Evolutionary conservation across 1,140 invertebrate species (phyloP).

Genomic region (Drosophila tropicalis): DNA sequence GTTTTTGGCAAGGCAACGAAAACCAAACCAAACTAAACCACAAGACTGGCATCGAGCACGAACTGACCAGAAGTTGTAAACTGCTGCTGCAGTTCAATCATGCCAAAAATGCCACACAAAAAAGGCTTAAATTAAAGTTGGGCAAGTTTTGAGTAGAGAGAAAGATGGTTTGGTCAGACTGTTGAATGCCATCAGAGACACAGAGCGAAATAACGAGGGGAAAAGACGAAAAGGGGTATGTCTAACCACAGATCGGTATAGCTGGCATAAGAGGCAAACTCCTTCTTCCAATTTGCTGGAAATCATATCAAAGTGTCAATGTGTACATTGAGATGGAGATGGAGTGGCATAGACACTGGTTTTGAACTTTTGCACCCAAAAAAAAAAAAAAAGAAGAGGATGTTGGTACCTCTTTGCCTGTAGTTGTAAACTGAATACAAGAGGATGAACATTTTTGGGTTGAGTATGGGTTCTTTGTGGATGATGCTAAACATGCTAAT

Average conservation of each 20-base stretch:
- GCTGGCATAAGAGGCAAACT: slow-evolving; percentile 7
- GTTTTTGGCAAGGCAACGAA: background rate
- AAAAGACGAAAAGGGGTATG: background rate
- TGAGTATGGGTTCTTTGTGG: background rate
- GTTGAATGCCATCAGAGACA: background rate
- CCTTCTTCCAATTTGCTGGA: slow-evolving; percentile 11
- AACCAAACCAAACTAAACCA: slow-evolving; percentile 22
- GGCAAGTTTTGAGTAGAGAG: slow-evolving; percentile 17
- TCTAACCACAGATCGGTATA: slow-evolving; percentile 36
- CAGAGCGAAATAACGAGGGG: no score
- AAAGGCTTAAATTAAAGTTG: slow-evolving; percentile 56
- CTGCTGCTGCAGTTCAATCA: slow-evolving; percentile 49
- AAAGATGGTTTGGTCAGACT: background rate
- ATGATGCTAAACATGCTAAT: slow-evolving; percentile 16
- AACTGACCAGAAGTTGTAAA: slow-evolving; percentile 61
- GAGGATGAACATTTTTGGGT: background rate
- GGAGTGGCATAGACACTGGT: slow-evolving; percentile 14
- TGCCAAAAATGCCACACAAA: slow-evolving; percentile 60
- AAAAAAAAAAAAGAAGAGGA: background rate
- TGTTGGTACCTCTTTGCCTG: background rate
- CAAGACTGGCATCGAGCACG: slow-evolving; percentile 31
- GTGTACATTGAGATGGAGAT: slow-evolving; percentile 38
- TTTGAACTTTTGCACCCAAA: slow-evolving; percentile 18
- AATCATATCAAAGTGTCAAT: slow-evolving; percentile 77
- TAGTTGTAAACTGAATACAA: slow-evolving; percentile 10